Percentiles rank a stretch among this genome's conserved stretches.
Conservation (phyloP, 1,140 invertebrate species). For the Copidosoma floridanum region DNA sequence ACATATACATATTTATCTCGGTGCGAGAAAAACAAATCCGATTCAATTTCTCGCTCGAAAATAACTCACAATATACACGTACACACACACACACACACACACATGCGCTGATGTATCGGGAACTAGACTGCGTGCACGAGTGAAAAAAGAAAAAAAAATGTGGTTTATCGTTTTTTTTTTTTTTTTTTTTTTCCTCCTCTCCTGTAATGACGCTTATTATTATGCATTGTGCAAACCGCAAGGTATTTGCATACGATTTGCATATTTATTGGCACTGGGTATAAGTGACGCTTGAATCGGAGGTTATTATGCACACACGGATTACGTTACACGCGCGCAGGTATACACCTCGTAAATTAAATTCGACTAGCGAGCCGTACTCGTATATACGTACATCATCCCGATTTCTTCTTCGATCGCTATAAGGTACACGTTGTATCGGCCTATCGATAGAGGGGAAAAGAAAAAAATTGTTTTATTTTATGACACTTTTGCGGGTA, state of each 20-base stretch:
- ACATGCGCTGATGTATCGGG: too few species aligned
- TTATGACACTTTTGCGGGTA: neutral
- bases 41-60: too few species aligned
- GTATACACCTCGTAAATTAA: constrained; percentile 1
- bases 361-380: neutral
- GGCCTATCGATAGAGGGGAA: neutral
- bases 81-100: too few species aligned
- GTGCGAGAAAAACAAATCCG: too few species aligned
- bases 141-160: too few species aligned
- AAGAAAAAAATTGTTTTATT: constrained; percentile 9
- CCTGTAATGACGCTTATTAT: neutral
- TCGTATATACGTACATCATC: too few species aligned
- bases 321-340: neutral
- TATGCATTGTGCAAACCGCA: constrained; percentile 6
- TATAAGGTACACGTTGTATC: neutral
- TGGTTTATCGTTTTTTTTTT: too few species aligned
- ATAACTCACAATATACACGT: too few species aligned
- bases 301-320: too few species aligned
- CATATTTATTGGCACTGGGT: neutral
- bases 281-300: neutral
- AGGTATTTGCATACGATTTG: constrained; percentile 10
- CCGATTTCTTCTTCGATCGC: neutral
- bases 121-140: too few species aligned
- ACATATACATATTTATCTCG: too few species aligned
- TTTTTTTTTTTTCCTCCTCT: too few species aligned